phyloP scores from a whole-genome alignment of 2,888 invertebrate genomes.

The Sympetrum striolatum region DNA sequence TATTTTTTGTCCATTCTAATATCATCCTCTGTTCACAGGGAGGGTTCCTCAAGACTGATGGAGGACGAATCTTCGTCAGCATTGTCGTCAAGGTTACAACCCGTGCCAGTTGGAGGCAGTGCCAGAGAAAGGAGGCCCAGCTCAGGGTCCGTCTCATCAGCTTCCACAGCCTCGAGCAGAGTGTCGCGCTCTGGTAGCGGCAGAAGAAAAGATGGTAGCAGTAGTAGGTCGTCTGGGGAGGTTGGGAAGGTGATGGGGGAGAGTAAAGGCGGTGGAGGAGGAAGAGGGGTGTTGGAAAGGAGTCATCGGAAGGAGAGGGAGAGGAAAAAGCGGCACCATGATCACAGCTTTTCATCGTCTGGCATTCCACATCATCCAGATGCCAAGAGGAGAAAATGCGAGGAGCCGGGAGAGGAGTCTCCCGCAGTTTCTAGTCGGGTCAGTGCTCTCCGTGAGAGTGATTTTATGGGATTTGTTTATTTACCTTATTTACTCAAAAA shows the following conservation, averaged over 20 bases:
- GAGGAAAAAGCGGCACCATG: slow-evolving; percentile 56
- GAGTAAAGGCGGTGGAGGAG: slow-evolving; percentile 49
- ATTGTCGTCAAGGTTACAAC: slow-evolving; percentile 8
- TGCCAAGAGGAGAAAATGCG: slow-evolving; percentile 9
- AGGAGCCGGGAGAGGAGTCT: slow-evolving; percentile 12
- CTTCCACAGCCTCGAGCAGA: slow-evolving; percentile 54
- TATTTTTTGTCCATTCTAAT: neutral
- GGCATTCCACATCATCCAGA: slow-evolving; percentile 33
- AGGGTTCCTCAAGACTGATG: neutral
- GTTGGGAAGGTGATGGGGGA: slow-evolving; percentile 56
- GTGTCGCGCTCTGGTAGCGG: neutral
- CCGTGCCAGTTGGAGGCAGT: slow-evolving; percentile 23
- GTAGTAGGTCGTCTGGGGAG: slow-evolving; percentile 55
- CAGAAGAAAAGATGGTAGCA: slow-evolving; percentile 55
- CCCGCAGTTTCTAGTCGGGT: slow-evolving; percentile 36
- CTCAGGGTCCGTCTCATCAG: slow-evolving; percentile 58
- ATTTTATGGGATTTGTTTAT: too few relatives aligned
- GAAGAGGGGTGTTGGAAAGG: neutral
- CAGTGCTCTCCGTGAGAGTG: neutral
- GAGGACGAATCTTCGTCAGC: neutral
- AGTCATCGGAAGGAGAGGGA: slow-evolving; percentile 46
- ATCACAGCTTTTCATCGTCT: slow-evolving; percentile 45
- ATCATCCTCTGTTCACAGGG: neutral
- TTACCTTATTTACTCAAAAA: too few relatives aligned
- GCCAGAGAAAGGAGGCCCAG: slow-evolving; percentile 57